Conservation (phyloP, 2,113 vertebrate species). For the Vulpes ferrilata region DNA sequence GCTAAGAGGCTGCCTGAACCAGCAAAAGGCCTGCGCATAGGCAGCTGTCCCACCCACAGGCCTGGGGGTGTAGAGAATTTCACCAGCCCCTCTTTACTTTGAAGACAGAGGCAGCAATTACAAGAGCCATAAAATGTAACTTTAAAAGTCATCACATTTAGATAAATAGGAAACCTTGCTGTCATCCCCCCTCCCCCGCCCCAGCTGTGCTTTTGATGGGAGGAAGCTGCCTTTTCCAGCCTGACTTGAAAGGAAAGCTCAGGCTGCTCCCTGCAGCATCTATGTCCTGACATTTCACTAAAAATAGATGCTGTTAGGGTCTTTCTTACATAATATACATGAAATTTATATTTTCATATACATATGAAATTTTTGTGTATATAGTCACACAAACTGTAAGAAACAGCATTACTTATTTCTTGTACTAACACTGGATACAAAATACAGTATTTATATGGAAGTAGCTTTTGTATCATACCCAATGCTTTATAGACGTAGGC, state of each 20-base stretch:
- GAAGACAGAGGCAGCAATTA: conserved; percentile 47
- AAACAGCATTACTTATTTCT: not conserved
- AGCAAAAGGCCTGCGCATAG: fast-evolving
- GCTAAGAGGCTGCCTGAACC: not conserved
- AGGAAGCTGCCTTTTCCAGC: conserved; percentile 23
- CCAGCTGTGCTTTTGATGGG: conserved; percentile 16
- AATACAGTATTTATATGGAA: not conserved
- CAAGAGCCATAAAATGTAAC: not conserved
- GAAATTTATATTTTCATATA: not conserved
- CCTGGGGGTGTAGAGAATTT: not conserved
- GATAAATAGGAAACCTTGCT: conserved; percentile 67
- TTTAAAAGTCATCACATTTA: conserved; percentile 77
- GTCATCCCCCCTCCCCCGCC: too few species aligned
- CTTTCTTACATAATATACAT: not conserved
- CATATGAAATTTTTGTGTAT: not conserved
- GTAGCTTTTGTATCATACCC: too few species aligned
- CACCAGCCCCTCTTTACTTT: not conserved
- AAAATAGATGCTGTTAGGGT: not conserved
- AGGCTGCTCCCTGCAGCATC: conserved; percentile 59
- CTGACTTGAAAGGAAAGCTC: conserved; percentile 64
- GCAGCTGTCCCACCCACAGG: not conserved
- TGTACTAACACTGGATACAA: not conserved
- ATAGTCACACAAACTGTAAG: not conserved
- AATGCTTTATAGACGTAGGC: not conserved
- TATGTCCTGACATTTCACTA: conserved; percentile 82